These are phyloP conservation scores for Drosophila melanogaster DNA, from an alignment of 1,140 invertebrate genomes.

Conservation along the genomic window Release_6_plus_ISO1_MT NT_037436.4:4587001-4587500, in stretches of 20 bases:
- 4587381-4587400: slow-evolving; percentile 31
- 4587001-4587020: too few relatives aligned
- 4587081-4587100: not conserved
- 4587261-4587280: slow-evolving; percentile 5
- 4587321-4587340: slow-evolving; percentile 55
- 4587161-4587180: too few relatives aligned
- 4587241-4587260: not conserved
- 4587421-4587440: slow-evolving; percentile 46
- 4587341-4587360: slow-evolving; percentile 65
- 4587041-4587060: not conserved
- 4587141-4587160: too few relatives aligned
- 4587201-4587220: too few relatives aligned
- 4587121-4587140: too few relatives aligned
- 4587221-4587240: not conserved
- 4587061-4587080: not conserved
- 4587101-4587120: not conserved
- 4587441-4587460: slow-evolving; percentile 20
- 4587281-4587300: slow-evolving; percentile 11
- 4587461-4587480: slow-evolving; percentile 37
- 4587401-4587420: slow-evolving; percentile 72
- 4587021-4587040: too few relatives aligned
- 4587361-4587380: slow-evolving; percentile 45
- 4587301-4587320: slow-evolving; percentile 28
- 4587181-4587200: too few relatives aligned
- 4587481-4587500: slow-evolving; percentile 42